Conservation (phyloP, 2,797 vertebrate species). For the Malacoraja senta region DNA sequence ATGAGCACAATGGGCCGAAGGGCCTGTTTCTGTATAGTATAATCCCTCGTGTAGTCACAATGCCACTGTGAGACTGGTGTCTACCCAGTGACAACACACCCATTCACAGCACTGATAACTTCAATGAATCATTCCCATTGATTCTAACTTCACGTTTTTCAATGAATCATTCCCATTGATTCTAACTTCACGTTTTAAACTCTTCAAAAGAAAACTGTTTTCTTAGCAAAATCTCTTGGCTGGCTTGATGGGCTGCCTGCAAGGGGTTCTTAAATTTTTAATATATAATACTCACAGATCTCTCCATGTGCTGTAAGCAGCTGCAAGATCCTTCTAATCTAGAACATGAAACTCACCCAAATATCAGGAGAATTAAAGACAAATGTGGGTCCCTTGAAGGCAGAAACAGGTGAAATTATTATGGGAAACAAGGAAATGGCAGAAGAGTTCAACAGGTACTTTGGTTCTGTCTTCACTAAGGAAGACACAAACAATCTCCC, state of each 20-base stretch:
- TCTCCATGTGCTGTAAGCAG: background rate
- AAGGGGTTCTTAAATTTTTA: conserved; percentile 17
- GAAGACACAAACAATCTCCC: too few species aligned
- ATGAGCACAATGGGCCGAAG: too few species aligned
- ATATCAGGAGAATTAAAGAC: background rate
- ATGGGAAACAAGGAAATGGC: too few species aligned
- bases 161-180: background rate
- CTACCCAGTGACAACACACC: background rate
- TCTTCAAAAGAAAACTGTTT: conserved; percentile 29
- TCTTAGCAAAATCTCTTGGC: conserved; percentile 28
- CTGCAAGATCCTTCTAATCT: background rate
- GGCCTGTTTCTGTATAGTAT: too few species aligned
- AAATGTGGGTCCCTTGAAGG: too few species aligned
- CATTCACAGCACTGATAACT: background rate
- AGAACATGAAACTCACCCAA: background rate
- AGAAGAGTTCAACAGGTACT: too few species aligned
- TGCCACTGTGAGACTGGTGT: background rate
- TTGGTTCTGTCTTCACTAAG: too few species aligned
- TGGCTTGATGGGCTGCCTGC: conserved; percentile 10
- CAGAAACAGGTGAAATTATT: too few species aligned
- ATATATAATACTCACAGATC: conserved; percentile 13
- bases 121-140: conserved; percentile 26
- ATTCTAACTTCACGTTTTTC: background rate
- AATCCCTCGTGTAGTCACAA: background rate
- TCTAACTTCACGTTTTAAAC: background rate